Evolutionary conservation across 2,888 invertebrate species (phyloP).

Genomic region (Ellobium chinense): DNA sequence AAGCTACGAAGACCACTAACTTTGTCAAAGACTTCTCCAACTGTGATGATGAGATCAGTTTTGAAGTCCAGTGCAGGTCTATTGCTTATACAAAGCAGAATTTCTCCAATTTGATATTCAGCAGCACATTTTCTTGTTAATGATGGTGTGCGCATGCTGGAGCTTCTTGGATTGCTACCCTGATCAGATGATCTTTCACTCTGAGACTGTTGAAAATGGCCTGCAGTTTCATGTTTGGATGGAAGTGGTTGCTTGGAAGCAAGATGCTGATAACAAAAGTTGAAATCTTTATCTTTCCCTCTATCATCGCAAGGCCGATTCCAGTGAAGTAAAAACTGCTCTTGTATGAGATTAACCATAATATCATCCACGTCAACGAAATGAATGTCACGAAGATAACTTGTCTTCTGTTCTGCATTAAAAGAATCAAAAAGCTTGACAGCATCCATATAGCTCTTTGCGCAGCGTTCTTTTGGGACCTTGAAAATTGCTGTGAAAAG

Average conservation of each 20-base stretch:
- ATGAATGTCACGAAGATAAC: slow-evolving; percentile 15
- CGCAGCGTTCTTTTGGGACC: slow-evolving; percentile 34
- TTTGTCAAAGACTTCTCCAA: slow-evolving; percentile 25
- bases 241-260: no score
- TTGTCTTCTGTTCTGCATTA: neutral
- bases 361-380: slow-evolving; percentile 40
- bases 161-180: no score
- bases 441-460: slow-evolving; percentile 34
- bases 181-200: no score
- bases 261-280: neutral
- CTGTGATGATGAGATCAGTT: neutral
- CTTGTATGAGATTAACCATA: slow-evolving; percentile 20
- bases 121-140: no score
- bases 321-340: slow-evolving; percentile 9
- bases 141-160: no score
- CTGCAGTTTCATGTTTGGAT: neutral
- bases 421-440: slow-evolving; percentile 27
- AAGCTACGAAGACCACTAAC: slow-evolving; percentile 1
- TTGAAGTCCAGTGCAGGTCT: slow-evolving; percentile 9
- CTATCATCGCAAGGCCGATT: neutral
- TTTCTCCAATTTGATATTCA: neutral
- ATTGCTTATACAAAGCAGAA: neutral
- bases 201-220: neutral
- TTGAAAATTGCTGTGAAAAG: slow-evolving; percentile 31
- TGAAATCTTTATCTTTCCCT: neutral